phyloP scores from a whole-genome alignment of 2,113 vertebrate genomes.

The Vireo altiloquus region DNA sequence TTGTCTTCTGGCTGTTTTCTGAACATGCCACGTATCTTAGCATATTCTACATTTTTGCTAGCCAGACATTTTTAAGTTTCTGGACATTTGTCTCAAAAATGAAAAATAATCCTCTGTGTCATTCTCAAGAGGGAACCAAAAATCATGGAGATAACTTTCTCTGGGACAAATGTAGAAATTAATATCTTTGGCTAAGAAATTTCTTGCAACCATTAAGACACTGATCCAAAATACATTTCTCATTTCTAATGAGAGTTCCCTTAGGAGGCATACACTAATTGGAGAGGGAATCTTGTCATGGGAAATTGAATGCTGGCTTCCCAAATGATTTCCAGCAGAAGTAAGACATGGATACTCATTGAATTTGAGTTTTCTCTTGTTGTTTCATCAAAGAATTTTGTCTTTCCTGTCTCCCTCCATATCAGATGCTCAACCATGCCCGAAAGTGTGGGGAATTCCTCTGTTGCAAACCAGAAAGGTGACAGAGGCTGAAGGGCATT shows the following conservation, averaged over 20 bases:
- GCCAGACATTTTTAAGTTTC: neutral
- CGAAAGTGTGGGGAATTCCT: neutral
- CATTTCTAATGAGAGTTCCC: neutral
- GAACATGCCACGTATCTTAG: neutral
- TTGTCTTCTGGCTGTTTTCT: neutral
- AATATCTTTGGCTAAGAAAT: neutral
- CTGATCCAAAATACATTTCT: neutral
- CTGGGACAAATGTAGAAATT: neutral
- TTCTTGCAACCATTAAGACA: neutral
- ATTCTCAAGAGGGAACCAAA: neutral
- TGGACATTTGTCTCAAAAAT: neutral
- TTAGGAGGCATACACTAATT: neutral
- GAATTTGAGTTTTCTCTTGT: neutral
- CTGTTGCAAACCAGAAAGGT: neutral
- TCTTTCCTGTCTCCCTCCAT: neutral
- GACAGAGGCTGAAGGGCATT: rapidly evolving
- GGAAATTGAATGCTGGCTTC: neutral
- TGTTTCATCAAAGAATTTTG: neutral
- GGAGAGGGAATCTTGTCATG: neutral
- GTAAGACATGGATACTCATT: too few species aligned
- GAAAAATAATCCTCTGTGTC: neutral
- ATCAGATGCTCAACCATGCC: neutral
- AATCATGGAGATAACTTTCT: neutral
- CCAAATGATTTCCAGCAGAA: neutral
- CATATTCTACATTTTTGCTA: neutral